Evolutionary conservation across 2,888 invertebrate species (phyloP).

Genomic region (Colostygia pectinataria): DNA sequence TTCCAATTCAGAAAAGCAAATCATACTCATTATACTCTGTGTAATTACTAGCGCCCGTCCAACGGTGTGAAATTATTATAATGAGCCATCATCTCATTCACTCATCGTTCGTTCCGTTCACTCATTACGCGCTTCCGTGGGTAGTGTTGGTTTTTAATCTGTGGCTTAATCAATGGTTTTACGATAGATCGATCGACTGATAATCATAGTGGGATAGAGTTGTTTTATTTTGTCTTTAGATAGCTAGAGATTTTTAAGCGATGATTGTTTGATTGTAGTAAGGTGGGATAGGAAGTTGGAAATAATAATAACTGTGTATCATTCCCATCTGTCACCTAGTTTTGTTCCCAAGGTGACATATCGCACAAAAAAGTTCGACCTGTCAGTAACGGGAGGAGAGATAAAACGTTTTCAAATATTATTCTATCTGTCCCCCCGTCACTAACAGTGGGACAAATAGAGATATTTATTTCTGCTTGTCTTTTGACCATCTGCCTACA

Average conservation of each 20-base stretch:
- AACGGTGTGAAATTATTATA: constrained; percentile 31
- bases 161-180: constrained; percentile 14
- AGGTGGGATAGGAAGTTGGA: too few species aligned
- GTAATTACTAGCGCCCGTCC: constrained; percentile 16
- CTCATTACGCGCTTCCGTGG: constrained; percentile 18
- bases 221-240: constrained; percentile 2
- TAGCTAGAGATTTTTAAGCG: neutral
- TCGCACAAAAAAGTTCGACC: too few species aligned
- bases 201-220: neutral
- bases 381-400: too few species aligned
- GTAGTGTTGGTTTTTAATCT: constrained; percentile 11
- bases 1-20: constrained; percentile 34
- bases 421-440: too few species aligned
- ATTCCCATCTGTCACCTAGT: too few species aligned
- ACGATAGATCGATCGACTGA: constrained; percentile 16
- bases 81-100: constrained; percentile 26
- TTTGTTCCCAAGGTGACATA: too few species aligned
- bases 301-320: too few species aligned
- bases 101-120: constrained; percentile 26
- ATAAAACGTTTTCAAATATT: too few species aligned
- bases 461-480: too few species aligned
- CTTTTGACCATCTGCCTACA: too few species aligned
- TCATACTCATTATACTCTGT: constrained; percentile 10
- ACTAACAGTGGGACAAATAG: too few species aligned
- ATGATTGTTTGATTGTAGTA: constrained; percentile 1